Evolutionary conservation across 2,888 invertebrate genomes (phyloP).

Genomic region (Gastracanthus pulcherrimus): DNA sequence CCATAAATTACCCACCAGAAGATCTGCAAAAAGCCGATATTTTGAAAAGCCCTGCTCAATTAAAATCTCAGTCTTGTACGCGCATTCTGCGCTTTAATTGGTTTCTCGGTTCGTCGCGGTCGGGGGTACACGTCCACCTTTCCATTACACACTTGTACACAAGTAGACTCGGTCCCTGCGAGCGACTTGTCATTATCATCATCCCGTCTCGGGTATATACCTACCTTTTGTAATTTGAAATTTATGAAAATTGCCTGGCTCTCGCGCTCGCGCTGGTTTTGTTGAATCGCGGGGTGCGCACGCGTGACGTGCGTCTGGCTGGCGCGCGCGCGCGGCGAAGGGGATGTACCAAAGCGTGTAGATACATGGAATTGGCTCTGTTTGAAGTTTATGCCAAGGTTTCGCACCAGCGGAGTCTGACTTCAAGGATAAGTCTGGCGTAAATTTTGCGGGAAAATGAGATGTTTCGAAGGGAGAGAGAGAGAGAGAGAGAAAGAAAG

Average conservation of each 20-base stretch:
- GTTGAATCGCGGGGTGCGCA: not conserved
- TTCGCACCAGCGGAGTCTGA: too few relatives aligned
- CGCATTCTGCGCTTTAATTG: conserved; percentile 28
- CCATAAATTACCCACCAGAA: not conserved
- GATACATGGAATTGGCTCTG: too few relatives aligned
- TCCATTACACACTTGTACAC: too few relatives aligned
- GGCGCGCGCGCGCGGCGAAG: not conserved
- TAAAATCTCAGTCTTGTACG: not conserved
- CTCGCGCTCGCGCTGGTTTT: not conserved
- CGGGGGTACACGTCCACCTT: not conserved
- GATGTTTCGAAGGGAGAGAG: too few relatives aligned
- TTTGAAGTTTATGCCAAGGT: too few relatives aligned
- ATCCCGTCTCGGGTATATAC: too few relatives aligned
- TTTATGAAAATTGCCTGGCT: conserved; percentile 20
- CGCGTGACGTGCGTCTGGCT: not conserved
- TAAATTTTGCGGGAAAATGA: too few relatives aligned
- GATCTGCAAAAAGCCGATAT: not conserved
- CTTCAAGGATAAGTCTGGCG: not conserved
- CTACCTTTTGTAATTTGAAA: not conserved
- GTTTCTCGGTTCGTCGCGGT: not conserved
- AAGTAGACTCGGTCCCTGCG: too few relatives aligned
- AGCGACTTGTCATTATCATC: too few relatives aligned
- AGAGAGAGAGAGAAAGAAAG: not conserved
- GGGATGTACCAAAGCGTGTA: too few relatives aligned
- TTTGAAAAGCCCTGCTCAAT: too few relatives aligned